phyloP scores from a whole-genome alignment of 2,888 invertebrate species.

The Melinaea menophilus region DNA sequence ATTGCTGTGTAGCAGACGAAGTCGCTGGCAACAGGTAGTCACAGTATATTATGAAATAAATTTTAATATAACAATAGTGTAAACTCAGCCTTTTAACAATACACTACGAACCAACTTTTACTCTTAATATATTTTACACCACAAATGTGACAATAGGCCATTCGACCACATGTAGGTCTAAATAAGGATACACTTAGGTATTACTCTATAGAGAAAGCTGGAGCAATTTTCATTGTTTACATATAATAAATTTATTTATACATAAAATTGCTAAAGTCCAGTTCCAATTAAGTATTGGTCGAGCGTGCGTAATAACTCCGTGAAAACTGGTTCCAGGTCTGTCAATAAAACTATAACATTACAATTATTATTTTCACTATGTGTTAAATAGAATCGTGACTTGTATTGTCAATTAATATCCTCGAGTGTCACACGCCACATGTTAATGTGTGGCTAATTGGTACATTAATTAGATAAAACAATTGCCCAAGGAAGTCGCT shows the following conservation, averaged over 20 bases:
- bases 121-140: constrained; percentile 35
- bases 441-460: constrained; percentile 37
- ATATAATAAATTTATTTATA: neutral
- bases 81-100: constrained; percentile 10
- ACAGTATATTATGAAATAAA: neutral
- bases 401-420: constrained; percentile 16
- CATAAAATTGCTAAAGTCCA: neutral
- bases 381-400: constrained; percentile 26
- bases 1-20: too few species aligned
- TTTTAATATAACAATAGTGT: neutral
- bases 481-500: constrained; percentile 2
- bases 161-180: constrained; percentile 35
- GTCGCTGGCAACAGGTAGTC: neutral
- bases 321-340: neutral
- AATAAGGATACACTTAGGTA: constrained; percentile 28
- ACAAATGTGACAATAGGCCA: constrained; percentile 40
- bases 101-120: constrained; percentile 22
- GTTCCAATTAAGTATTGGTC: too few species aligned
- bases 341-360: neutral
- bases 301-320: too few species aligned
- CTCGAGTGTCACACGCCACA: constrained; percentile 30
- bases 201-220: constrained; percentile 30
- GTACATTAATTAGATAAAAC: constrained; percentile 28
- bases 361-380: neutral
- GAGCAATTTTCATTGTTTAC: constrained; percentile 18